Evolutionary conservation across 2,113 vertebrate species (phyloP), one percentile per base, ranked within the genome.

Genomic region (Nanorana parkeri): DNA sequence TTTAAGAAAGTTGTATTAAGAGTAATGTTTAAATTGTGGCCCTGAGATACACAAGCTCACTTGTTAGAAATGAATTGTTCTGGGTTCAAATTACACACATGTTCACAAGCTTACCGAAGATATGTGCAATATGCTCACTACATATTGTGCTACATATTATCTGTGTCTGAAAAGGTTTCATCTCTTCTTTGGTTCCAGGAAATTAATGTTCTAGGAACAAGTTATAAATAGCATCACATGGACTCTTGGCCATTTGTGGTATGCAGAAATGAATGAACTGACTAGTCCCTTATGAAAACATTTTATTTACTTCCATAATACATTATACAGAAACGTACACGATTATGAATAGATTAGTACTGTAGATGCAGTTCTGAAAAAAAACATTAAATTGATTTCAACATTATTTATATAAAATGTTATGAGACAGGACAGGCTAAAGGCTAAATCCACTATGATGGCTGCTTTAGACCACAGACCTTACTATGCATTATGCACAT

Each of bases 201-300:
- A 82, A 82, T 75, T 55, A 68, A 82, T 75, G 68, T 82, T 82
- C 80, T 64, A 82, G 56, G 80, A 82, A 82, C 72, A 52, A 47
- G 47, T 75, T 82, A 82, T 67, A 82, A 76, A 75, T 82, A 82
- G 80, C 63, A 56, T 11, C 8, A 16, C 21, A 21, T 17, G 15
- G 36, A 13, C 64, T 66, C 26, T 7, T 17, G 16, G 51, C 51
- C 64, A 76, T 82, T 29, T 75, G 11, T 20, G 74, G 47, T 64
- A 76, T 60, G 71, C 26, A 68, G 29, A 4, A 67, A 66, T 41
- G 77, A 54, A 58, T 78, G 55, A 75, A 29, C 36, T 60, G 19
- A 19, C 58, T 60, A 23, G 55, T 60, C 20, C 26, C 19, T 58
- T 58, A 58, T 58, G 32, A 58, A 23, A 73, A 32, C 54, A 58